phyloP scores from a whole-genome alignment of 1,140 invertebrate genomes.

The Hyles euphorbiae region DNA sequence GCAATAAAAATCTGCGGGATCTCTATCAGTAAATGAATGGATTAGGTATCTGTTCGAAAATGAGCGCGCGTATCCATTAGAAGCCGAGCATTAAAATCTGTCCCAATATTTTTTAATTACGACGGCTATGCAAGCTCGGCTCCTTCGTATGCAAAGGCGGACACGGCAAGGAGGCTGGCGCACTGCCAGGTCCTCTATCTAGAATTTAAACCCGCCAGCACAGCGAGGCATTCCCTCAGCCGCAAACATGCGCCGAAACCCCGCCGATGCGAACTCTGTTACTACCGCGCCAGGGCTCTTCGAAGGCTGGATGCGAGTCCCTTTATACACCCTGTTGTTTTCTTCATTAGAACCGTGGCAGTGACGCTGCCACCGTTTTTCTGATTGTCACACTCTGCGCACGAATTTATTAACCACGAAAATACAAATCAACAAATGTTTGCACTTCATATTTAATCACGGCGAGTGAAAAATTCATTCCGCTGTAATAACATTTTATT shows the following conservation, averaged over 20 bases:
- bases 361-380: conserved; percentile 24
- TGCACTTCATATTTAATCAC: too few relatives aligned
- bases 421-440: too few relatives aligned
- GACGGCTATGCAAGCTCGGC: conserved; percentile 16
- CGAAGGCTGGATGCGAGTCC: conserved; percentile 26
- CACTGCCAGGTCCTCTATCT: conserved; percentile 43
- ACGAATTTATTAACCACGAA: too few relatives aligned
- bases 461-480: too few relatives aligned
- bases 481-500: too few relatives aligned
- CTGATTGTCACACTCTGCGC: not conserved
- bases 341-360: conserved; percentile 44
- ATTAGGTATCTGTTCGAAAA: too few relatives aligned
- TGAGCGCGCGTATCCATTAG: too few relatives aligned
- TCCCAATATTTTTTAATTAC: conserved; percentile 33
- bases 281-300: conserved; percentile 29
- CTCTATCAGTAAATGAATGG: too few relatives aligned
- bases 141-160: conserved; percentile 37
- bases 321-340: conserved; percentile 46
- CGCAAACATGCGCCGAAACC: conserved; percentile 22
- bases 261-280: conserved; percentile 20
- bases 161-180: conserved; percentile 44
- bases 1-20: too few relatives aligned
- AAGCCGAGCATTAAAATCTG: too few relatives aligned
- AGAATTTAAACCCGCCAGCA: conserved; percentile 43
- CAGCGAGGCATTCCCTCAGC: conserved; percentile 31